Evolutionary conservation across 2,113 vertebrate genomes (phyloP).

Genomic region (Jacana jacana): DNA sequence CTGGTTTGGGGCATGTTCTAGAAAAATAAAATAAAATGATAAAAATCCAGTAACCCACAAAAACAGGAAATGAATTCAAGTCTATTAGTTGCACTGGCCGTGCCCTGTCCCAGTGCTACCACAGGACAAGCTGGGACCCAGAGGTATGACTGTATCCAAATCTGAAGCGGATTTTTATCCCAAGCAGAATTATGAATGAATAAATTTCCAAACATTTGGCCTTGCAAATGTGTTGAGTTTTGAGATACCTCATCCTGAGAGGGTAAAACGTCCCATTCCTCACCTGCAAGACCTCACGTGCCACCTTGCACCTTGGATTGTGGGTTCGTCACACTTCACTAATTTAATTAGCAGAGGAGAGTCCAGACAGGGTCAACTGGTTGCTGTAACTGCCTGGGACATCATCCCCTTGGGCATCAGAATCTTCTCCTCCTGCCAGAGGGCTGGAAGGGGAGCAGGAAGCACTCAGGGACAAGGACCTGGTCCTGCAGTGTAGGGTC

Average conservation of each 20-base stretch:
- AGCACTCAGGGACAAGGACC: background rate
- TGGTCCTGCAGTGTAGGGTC: accelerated
- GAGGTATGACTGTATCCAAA: accelerated
- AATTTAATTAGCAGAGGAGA: background rate
- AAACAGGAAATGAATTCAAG: slow-evolving; percentile 19
- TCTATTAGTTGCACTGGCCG: accelerated
- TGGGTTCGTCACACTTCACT: background rate
- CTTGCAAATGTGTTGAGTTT: background rate
- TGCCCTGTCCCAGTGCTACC: background rate
- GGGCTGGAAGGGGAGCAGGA: background rate
- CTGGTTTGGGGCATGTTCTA: background rate
- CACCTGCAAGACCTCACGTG: background rate
- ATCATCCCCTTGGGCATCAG: background rate
- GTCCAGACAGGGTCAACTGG: accelerated
- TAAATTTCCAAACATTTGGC: accelerated
- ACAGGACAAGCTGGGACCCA: background rate
- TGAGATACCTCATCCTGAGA: background rate
- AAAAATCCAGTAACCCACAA: background rate
- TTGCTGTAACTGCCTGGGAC: background rate
- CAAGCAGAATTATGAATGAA: background rate
- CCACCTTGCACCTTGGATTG: background rate
- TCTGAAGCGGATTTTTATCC: background rate
- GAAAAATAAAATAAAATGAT: background rate
- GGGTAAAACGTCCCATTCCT: accelerated
- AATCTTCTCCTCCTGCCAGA: background rate